A percentile compares a stretch with the other conserved stretches of the same genome.
Conservation (phyloP, 1,140 invertebrate genomes). For the Temnothorax nylanderi region DNA sequence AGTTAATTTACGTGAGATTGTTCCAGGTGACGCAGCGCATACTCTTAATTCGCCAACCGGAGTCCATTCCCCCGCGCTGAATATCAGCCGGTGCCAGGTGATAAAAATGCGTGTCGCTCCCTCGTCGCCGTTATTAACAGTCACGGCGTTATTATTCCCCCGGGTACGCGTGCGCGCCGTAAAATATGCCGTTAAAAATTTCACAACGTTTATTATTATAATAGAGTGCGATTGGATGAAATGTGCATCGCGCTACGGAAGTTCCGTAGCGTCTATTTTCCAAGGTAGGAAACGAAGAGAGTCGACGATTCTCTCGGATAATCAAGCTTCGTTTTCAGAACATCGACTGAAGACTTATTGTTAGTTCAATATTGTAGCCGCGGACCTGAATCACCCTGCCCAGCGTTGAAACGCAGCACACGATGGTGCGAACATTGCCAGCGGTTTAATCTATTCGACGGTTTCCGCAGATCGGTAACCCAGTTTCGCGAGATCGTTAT, state of each 20-base stretch:
- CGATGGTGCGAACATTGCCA: conserved; percentile 2
- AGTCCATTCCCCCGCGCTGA: neutral
- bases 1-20: conserved; percentile 18
- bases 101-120: conserved; percentile 39
- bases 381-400: conserved; percentile 11
- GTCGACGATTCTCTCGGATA: neutral
- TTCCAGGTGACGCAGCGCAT: conserved; percentile 13
- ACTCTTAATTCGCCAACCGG: conserved; percentile 22
- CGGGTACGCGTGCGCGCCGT: neutral
- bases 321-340: neutral
- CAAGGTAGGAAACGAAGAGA: neutral
- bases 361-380: neutral
- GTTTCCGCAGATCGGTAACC: conserved; percentile 54
- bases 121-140: conserved; percentile 32
- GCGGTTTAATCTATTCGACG: conserved; percentile 44
- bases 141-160: neutral
- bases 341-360: neutral
- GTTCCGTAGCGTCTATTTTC: neutral
- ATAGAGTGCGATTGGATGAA: neutral
- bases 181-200: neutral
- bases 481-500: conserved; percentile 52
- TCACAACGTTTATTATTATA: conserved; percentile 6
- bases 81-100: conserved; percentile 16
- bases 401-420: conserved; percentile 15
- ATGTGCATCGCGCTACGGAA: neutral